Conservation (phyloP, 2,113 vertebrate species). For the Noctilio leporinus region DNA sequence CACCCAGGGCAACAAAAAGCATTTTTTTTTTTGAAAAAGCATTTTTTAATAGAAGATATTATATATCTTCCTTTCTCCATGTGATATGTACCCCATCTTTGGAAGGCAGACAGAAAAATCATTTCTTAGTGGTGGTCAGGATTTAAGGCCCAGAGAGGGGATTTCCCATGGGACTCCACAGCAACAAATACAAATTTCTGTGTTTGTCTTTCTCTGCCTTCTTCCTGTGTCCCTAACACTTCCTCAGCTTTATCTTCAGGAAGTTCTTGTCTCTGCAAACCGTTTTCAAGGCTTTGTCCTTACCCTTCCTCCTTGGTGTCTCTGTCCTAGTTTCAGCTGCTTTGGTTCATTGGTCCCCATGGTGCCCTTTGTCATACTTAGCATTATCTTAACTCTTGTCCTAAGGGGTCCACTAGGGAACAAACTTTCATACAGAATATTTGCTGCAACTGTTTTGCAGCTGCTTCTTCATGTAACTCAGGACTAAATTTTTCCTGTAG, state of each 20-base stretch:
- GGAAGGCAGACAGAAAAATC: not conserved
- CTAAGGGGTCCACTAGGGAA: not conserved
- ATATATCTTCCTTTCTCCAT: not conserved
- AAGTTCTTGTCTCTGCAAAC: not conserved
- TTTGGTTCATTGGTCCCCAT: not conserved
- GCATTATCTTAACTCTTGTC: not conserved
- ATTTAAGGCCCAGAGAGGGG: not conserved
- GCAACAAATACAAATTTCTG: too few species aligned
- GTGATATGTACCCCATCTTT: not conserved
- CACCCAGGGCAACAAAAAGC: not conserved
- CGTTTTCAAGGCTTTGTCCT: not conserved
- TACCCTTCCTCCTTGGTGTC: not conserved
- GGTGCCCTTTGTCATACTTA: not conserved
- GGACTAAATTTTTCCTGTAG: not conserved
- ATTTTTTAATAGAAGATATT: not conserved
- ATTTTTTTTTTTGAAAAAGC: not conserved
- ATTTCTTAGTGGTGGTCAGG: not conserved
- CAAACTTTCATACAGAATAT: not conserved
- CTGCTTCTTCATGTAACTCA: not conserved
- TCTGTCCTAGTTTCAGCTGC: not conserved
- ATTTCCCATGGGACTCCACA: not conserved
- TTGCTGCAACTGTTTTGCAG: not conserved
- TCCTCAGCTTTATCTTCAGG: not conserved
- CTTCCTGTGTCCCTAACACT: not conserved
- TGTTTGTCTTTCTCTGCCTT: not conserved